These are phyloP conservation scores for Saccostrea cuccullata DNA, from an alignment of 1,140 invertebrate species.

Conservation along the genomic window DNA sequence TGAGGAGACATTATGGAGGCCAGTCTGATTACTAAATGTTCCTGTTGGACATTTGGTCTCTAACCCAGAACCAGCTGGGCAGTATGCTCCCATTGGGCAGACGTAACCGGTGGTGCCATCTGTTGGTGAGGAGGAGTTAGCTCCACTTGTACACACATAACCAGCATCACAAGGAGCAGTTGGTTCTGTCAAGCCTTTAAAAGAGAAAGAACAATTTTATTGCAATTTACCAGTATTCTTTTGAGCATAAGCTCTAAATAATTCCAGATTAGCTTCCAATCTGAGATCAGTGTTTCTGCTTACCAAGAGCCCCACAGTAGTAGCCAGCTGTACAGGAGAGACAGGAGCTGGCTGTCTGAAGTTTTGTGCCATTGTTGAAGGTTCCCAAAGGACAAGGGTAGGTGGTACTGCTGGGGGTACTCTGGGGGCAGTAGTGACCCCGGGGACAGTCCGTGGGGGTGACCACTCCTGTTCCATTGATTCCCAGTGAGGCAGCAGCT, in stretches of 20 bases:
- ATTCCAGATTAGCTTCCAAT: no score
- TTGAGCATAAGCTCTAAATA: no score
- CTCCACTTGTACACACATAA: constrained; percentile 71
- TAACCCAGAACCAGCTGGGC: constrained; percentile 70
- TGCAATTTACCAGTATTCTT: no score
- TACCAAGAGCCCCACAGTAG: constrained; percentile 70
- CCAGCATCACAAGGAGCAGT: constrained; percentile 69
- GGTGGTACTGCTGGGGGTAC: constrained; percentile 65
- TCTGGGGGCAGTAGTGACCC: constrained; percentile 72
- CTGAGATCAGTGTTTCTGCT: not conserved
- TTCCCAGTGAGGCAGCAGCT: constrained; percentile 62
- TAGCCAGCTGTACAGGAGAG: constrained; percentile 67
- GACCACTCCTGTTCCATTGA: constrained; percentile 69
- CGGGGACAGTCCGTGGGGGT: constrained; percentile 71
- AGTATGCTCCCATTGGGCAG: constrained; percentile 72
- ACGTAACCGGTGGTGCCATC: constrained; percentile 70
- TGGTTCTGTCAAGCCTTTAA: constrained; percentile 70
- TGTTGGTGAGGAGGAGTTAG: constrained; percentile 66
- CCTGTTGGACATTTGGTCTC: constrained; percentile 73
- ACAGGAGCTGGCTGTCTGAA: constrained; percentile 68
- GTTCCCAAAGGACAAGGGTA: constrained; percentile 72
- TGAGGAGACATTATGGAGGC: constrained; percentile 70
- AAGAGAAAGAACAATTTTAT: not conserved
- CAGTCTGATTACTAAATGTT: constrained; percentile 68
- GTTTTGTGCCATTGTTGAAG: constrained; percentile 70